Conservation (phyloP, 2,888 invertebrate species). For the Zaprionus obscuricornis region DNA sequence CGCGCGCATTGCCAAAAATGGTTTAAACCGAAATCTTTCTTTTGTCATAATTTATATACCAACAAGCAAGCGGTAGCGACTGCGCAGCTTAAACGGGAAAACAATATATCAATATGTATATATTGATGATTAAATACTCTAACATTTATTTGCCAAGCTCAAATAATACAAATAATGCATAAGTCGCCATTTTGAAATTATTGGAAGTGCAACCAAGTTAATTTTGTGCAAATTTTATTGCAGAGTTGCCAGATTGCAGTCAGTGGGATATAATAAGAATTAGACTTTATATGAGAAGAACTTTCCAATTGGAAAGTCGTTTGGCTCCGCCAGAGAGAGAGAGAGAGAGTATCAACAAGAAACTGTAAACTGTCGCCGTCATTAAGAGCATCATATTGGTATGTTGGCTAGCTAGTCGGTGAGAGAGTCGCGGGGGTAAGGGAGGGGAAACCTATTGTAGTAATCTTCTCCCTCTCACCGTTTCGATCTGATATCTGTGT, state of each 20-base stretch:
- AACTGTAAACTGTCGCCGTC: conserved; percentile 62
- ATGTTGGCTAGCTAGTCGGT: too few relatives aligned
- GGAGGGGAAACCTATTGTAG: conserved; percentile 30
- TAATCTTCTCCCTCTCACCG: conserved; percentile 25
- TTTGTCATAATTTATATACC: conserved; percentile 73
- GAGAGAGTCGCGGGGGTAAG: neutral
- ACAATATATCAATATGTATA: neutral
- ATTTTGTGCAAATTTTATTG: too few relatives aligned
- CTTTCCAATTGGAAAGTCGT: neutral
- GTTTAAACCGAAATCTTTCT: conserved; percentile 70
- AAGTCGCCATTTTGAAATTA: too few relatives aligned
- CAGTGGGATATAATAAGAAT: neutral
- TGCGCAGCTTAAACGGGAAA: conserved; percentile 44
- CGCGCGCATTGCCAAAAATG: conserved; percentile 62
- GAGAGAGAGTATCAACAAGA: conserved; percentile 33
- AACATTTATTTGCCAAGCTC: neutral
- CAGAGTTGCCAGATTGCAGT: neutral
- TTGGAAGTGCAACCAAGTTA: too few relatives aligned
- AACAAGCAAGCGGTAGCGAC: conserved; percentile 25
- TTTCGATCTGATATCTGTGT: conserved; percentile 8
- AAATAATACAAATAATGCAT: too few relatives aligned
- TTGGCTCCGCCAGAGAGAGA: neutral
- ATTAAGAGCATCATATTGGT: conserved; percentile 33
- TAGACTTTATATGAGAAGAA: neutral
- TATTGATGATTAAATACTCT: neutral